Percentiles rank a stretch among this genome's conserved stretches.
Evolutionary conservation across 2,113 vertebrate species (phyloP).

Genomic region (Cariama cristata): DNA sequence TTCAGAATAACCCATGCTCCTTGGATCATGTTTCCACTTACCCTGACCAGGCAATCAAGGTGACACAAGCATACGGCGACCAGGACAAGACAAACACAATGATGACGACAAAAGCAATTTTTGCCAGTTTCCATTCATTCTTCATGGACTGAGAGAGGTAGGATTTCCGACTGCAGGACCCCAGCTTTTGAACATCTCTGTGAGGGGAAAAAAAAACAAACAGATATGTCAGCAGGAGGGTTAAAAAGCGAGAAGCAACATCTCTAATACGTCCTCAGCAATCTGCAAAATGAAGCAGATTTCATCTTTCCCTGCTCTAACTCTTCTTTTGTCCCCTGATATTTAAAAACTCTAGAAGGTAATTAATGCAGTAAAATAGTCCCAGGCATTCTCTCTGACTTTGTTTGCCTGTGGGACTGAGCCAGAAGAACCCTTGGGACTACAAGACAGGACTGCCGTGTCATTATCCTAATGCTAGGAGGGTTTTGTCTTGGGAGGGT

Average conservation of each 20-base stretch:
- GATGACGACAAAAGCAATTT: slow-evolving; percentile 77
- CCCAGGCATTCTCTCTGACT: background rate
- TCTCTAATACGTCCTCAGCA: background rate
- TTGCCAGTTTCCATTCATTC: slow-evolving; percentile 78
- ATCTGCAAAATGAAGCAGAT: background rate
- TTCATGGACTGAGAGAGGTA: slow-evolving; percentile 63
- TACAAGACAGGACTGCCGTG: background rate
- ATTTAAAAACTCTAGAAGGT: background rate
- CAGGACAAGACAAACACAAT: slow-evolving; percentile 75
- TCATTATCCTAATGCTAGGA: background rate
- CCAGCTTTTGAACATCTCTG: slow-evolving; percentile 73
- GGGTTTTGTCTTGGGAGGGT: background rate
- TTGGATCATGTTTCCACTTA: slow-evolving; percentile 5
- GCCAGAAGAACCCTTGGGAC: background rate
- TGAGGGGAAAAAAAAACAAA: background rate
- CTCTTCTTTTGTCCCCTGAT: background rate
- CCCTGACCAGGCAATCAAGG: slow-evolving; percentile 78
- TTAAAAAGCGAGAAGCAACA: background rate
- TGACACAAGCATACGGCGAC: slow-evolving; percentile 78
- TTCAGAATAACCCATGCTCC: background rate
- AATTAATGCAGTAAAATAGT: background rate
- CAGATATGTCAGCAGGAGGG: background rate
- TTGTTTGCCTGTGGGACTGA: background rate
- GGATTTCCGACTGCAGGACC: slow-evolving; percentile 63
- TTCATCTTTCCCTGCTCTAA: background rate